Evolutionary conservation across 2,888 invertebrate genomes (phyloP).

Genomic region (Sthenelais limicola): DNA sequence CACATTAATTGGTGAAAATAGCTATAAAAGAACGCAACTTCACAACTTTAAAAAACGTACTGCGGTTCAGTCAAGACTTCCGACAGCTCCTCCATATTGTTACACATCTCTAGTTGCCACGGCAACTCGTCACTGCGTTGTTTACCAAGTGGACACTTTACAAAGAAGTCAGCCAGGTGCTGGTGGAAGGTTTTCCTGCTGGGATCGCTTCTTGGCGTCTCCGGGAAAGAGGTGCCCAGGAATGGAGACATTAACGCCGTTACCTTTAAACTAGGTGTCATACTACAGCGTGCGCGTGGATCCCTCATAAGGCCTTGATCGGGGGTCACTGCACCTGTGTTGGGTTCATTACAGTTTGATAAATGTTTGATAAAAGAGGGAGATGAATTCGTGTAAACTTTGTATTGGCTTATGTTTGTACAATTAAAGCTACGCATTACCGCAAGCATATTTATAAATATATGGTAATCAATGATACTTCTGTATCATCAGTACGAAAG

Average conservation of each 20-base stretch:
- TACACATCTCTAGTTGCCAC: constrained; percentile 65
- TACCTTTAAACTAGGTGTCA: neutral
- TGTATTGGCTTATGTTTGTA: too few relatives aligned
- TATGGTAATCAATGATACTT: too few relatives aligned
- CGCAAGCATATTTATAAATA: too few relatives aligned
- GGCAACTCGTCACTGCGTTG: constrained; percentile 63
- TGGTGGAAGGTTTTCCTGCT: constrained; percentile 54
- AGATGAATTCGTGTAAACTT: too few relatives aligned
- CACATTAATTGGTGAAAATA: too few relatives aligned
- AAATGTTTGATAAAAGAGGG: too few relatives aligned
- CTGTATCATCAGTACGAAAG: too few relatives aligned
- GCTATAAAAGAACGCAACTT: too few relatives aligned
- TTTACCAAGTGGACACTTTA: constrained; percentile 52
- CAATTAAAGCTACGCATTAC: too few relatives aligned
- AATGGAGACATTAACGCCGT: neutral
- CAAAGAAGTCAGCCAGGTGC: constrained; percentile 61
- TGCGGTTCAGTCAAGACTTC: constrained; percentile 57
- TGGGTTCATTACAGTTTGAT: too few relatives aligned
- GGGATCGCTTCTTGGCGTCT: neutral
- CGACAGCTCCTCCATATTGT: constrained; percentile 56
- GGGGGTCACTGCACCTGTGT: constrained; percentile 7
- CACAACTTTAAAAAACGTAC: constrained; percentile 54
- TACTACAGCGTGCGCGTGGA: neutral
- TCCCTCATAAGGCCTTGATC: neutral
- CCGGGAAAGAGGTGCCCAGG: neutral